These are phyloP conservation scores for Psittacara wagleri DNA, from an alignment of 2,113 vertebrate genomes.

Conservation along the genomic window DNA sequence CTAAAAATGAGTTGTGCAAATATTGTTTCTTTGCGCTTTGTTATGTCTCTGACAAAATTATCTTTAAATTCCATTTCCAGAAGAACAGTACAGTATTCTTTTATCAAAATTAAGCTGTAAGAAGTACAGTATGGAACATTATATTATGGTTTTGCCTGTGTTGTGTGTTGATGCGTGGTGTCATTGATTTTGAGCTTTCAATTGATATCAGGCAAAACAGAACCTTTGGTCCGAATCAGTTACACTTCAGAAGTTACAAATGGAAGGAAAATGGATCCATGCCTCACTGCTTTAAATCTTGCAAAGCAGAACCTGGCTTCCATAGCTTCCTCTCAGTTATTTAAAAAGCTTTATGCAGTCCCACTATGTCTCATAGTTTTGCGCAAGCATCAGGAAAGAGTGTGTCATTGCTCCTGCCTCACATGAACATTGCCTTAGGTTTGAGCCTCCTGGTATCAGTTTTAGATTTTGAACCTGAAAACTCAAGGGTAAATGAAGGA, in stretches of 20 bases:
- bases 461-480: neutral
- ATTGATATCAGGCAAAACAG: neutral
- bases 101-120: neutral
- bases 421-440: neutral
- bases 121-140: neutral
- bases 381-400: neutral
- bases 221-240: neutral
- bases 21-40: neutral
- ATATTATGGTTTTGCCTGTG: neutral
- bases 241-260: neutral
- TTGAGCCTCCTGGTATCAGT: neutral
- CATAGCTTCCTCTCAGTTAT: neutral
- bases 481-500: neutral
- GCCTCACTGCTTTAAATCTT: neutral
- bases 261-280: neutral
- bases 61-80: neutral
- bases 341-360: neutral
- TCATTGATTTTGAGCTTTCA: slow-evolving; percentile 16
- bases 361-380: neutral
- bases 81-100: neutral
- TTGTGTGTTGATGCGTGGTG: neutral
- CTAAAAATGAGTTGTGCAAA: neutral
- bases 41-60: neutral
- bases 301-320: neutral
- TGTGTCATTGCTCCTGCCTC: neutral